These are phyloP conservation scores for Caenorhabditis sp. DNA, from an alignment of 2,888 invertebrate genomes.

Conservation along the genomic window DNA sequence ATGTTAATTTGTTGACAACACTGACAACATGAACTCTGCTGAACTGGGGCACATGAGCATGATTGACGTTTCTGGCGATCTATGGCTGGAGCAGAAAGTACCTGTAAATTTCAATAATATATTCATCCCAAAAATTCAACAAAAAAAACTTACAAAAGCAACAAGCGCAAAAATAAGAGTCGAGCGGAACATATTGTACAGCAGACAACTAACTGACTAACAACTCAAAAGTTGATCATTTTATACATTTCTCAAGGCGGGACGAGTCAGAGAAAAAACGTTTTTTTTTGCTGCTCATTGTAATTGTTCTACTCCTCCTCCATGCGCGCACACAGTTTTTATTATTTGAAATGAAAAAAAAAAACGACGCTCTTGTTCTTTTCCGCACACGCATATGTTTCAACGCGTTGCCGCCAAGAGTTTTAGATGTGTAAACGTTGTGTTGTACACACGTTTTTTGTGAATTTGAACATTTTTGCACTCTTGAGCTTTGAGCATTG, in stretches of 20 bases:
- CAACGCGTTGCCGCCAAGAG: not conserved
- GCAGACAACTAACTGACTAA: conserved; percentile 14
- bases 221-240: conserved; percentile 37
- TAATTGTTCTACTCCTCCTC: not conserved
- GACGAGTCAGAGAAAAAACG: not conserved
- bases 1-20: conserved; percentile 37
- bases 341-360: not conserved
- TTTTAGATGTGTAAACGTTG: not conserved
- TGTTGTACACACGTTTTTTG: not conserved
- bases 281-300: not conserved
- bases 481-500: not conserved
- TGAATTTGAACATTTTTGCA: not conserved
- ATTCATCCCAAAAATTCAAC: not conserved
- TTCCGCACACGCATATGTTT: not conserved
- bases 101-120: conserved; percentile 32
- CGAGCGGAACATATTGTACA: conserved; percentile 35
- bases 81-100: conserved; percentile 43
- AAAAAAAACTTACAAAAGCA: conserved; percentile 26
- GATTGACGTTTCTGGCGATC: conserved; percentile 50
- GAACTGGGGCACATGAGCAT: conserved; percentile 40
- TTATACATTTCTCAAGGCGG: conserved; percentile 20
- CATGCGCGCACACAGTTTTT: not conserved
- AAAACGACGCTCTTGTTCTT: not conserved
- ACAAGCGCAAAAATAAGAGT: conserved; percentile 31
- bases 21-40: conserved; percentile 28